These are phyloP conservation scores for Peromyscus leucopus DNA, from an alignment of 2,113 vertebrate genomes.

Conservation along the genomic window DNA sequence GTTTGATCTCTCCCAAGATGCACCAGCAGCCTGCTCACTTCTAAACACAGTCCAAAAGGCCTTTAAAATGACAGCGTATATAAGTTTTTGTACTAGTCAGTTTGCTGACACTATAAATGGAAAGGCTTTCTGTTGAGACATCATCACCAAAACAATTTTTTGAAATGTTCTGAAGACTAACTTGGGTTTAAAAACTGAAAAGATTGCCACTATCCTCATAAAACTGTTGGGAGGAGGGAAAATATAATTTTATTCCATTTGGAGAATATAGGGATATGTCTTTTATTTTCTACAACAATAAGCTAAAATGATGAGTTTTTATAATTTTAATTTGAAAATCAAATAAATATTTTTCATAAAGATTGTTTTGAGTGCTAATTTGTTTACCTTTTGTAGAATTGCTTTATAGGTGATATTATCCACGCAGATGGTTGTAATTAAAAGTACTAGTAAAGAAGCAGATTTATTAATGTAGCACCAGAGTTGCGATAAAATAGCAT, in stretches of 20 bases:
- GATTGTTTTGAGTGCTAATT: slow-evolving; percentile 85
- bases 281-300: slow-evolving; percentile 77
- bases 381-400: slow-evolving; percentile 85
- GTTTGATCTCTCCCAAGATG: slow-evolving; percentile 93
- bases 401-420: slow-evolving; percentile 78
- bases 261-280: slow-evolving; percentile 61
- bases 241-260: slow-evolving; percentile 51
- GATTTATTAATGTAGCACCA: slow-evolving; percentile 55
- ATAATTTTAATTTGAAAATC: slow-evolving; percentile 80
- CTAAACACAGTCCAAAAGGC: slow-evolving; percentile 89
- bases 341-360: slow-evolving; percentile 82
- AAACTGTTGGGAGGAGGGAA: slow-evolving; percentile 69
- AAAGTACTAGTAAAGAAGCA: slow-evolving; percentile 73
- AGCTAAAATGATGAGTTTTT: slow-evolving; percentile 76
- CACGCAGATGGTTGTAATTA: slow-evolving; percentile 83
- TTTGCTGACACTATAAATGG: slow-evolving; percentile 82
- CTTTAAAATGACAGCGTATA: slow-evolving; percentile 83
- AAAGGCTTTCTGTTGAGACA: slow-evolving; percentile 85
- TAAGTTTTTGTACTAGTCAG: slow-evolving; percentile 81
- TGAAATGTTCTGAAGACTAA: slow-evolving; percentile 82
- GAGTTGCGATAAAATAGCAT: slow-evolving; percentile 60
- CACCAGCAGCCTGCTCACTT: slow-evolving; percentile 93
- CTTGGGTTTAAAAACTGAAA: slow-evolving; percentile 66
- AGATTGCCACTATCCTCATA: slow-evolving; percentile 61
- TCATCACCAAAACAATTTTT: slow-evolving; percentile 77